A percentile compares a stretch with the other conserved stretches of the same genome.
These are phyloP conservation scores for Coenonympha glycerion DNA, from an alignment of 2,888 invertebrate genomes.

Conservation along the genomic window DNA sequence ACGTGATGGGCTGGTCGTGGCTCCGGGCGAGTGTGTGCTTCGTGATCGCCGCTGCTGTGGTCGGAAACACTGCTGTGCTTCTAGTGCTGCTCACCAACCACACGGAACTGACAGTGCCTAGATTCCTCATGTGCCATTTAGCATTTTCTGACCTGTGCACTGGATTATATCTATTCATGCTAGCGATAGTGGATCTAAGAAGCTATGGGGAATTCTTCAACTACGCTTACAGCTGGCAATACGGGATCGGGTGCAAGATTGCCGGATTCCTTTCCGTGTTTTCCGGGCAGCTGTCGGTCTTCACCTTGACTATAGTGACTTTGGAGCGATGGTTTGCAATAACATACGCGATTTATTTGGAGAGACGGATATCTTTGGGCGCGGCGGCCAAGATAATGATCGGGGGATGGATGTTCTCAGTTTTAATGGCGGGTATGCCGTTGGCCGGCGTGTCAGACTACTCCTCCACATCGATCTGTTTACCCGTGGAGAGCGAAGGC, in stretches of 20 bases:
- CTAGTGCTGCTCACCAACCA: conserved; percentile 82
- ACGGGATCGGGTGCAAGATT: conserved; percentile 85
- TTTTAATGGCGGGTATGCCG: conserved; percentile 86
- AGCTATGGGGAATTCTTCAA: conserved; percentile 93
- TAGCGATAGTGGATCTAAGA: conserved; percentile 88
- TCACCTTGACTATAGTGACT: conserved; percentile 90
- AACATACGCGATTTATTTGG: conserved; percentile 87
- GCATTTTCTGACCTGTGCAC: conserved; percentile 93
- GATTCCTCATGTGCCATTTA: conserved; percentile 79
- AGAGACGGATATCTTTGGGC: conserved; percentile 83
- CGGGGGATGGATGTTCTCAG: conserved; percentile 86
- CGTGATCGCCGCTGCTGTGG: conserved; percentile 86
- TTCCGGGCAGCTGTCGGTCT: conserved; percentile 90
- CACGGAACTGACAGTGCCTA: conserved; percentile 60
- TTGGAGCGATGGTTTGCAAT: conserved; percentile 90
- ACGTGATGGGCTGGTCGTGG: conserved; percentile 90
- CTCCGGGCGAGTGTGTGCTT: conserved; percentile 89
- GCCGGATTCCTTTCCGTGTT: conserved; percentile 93
- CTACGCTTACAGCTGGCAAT: conserved; percentile 92
- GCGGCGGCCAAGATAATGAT: conserved; percentile 85
- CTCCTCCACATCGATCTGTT: conserved; percentile 89
- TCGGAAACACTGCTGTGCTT: conserved; percentile 89
- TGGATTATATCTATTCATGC: conserved; percentile 87
- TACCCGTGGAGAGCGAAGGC: conserved; percentile 88
- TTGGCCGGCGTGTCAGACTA: conserved; percentile 90